Evolutionary conservation across 2,113 vertebrate genomes (phyloP).

Genomic region (Eclectus roratus): DNA sequence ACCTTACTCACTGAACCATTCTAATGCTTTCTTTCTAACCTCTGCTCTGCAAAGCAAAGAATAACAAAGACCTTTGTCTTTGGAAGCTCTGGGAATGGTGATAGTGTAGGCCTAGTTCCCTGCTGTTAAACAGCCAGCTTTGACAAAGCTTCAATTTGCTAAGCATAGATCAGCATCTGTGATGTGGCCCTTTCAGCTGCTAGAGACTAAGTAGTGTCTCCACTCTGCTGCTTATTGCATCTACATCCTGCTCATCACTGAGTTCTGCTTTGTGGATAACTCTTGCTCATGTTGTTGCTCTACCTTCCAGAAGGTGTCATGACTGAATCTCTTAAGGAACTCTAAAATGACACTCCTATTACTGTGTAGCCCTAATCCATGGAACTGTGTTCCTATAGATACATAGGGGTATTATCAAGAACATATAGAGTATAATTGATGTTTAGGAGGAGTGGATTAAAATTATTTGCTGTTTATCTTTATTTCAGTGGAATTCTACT

Average conservation of each 20-base stretch:
- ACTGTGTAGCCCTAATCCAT: background rate
- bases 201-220: background rate
- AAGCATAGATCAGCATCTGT: background rate
- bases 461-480: background rate
- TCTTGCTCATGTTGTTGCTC: background rate
- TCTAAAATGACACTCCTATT: background rate
- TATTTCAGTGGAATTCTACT: background rate
- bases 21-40: slow-evolving; percentile 1
- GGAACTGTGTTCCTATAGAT: background rate
- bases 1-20: background rate
- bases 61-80: background rate
- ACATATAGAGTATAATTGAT: background rate
- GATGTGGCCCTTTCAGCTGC: background rate
- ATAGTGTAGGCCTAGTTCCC: background rate
- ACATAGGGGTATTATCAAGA: background rate
- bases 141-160: background rate
- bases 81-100: background rate
- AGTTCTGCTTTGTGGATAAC: background rate
- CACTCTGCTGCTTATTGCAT: background rate
- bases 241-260: background rate
- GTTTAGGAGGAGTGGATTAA: background rate
- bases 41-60: background rate
- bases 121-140: background rate
- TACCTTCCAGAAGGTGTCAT: background rate
- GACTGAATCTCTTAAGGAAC: background rate